A percentile compares a stretch with the other conserved stretches of the same genome.
These are phyloP conservation scores for Brachionus calyciflorus DNA, from an alignment of 1,140 invertebrate genomes.

Conservation along the genomic window DNA sequence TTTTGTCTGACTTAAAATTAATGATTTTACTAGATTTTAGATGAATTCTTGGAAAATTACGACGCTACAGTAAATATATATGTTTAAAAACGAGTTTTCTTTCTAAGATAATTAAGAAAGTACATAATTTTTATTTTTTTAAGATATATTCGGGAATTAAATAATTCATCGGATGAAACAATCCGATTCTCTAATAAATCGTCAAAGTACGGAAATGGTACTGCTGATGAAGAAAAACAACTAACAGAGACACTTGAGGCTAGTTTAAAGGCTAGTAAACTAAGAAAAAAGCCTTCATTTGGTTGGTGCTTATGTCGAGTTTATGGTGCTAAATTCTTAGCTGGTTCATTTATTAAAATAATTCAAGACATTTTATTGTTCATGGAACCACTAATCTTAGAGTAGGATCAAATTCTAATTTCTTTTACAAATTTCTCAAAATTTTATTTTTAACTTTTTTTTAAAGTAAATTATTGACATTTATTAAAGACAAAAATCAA, in stretches of 20 bases:
- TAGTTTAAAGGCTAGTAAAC: neutral
- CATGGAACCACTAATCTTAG: slow-evolving; percentile 21
- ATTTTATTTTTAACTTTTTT: neutral
- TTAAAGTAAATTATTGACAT: slow-evolving; percentile 18
- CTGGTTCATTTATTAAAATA: slow-evolving; percentile 45
- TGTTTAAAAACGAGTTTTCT: no score
- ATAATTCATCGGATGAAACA: neutral
- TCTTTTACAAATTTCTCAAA: neutral
- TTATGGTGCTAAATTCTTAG: slow-evolving; percentile 38
- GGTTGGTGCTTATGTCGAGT: slow-evolving; percentile 8
- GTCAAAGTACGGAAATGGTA: neutral
- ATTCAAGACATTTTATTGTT: slow-evolving; percentile 45
- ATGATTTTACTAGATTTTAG: no score
- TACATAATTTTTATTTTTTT: neutral
- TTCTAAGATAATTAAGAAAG: no score
- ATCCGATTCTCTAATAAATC: neutral
- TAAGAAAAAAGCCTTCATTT: slow-evolving; percentile 33
- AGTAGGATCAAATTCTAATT: neutral
- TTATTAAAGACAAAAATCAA: slow-evolving; percentile 33
- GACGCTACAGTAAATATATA: no score
- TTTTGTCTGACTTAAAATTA: no score
- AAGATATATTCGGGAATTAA: slow-evolving; percentile 21
- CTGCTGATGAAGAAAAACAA: slow-evolving; percentile 30
- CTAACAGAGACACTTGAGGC: slow-evolving; percentile 4
- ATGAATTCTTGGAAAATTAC: no score